Evolutionary conservation across 2,888 invertebrate genomes (phyloP), one percentile per base, ranked within the genome.

Genomic region (Tetramorium bicarinatum): DNA sequence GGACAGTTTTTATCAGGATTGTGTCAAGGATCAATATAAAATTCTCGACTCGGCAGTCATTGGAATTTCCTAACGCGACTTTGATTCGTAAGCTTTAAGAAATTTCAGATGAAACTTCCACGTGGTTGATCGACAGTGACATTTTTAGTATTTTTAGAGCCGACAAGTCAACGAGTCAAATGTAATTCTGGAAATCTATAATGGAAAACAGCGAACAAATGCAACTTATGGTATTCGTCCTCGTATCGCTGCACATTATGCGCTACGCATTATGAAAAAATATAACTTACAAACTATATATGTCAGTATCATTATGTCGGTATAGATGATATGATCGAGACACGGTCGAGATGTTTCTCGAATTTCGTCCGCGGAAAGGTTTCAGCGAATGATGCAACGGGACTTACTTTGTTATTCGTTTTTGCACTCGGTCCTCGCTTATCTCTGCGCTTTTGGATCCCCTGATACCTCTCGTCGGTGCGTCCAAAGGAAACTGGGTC

Each of bases 361-460:
- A 80, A 80, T 80, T 59, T 71, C 59, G 47, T 25, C 18, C 54
- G 59, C 71, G 21, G 47, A 18, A 47, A 13, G 52, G 6, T 59
- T 59, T 52, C 25, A 64, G 41, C 25, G 52, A 59, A 29, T 56
- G 41, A 80, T 29, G 47, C 54, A 66, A 76, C 64, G 76, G 75
- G 76, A 81, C 75, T 81, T 81, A 75, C 82, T 82, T 82, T 21
- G 76, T 76, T 76, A 82, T 61, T 56, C 29, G 47, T 59, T 71
- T 59, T 71, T 44, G 59, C 21, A 25, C 59, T 79, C 52, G 49
- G 18, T 52, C 44, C 79, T 79, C 47, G 21, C 29, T 71, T 71
- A 59, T 71, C 66, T 66, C 56, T 34, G 67, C 18, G 25, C 29
- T 44, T 69, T n/a, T 56, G 44, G 47, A 11, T 56, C 79, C 47